Base-by-base conservation (phyloP, 2,888 invertebrate species). In the Empis stercorea region DNA sequence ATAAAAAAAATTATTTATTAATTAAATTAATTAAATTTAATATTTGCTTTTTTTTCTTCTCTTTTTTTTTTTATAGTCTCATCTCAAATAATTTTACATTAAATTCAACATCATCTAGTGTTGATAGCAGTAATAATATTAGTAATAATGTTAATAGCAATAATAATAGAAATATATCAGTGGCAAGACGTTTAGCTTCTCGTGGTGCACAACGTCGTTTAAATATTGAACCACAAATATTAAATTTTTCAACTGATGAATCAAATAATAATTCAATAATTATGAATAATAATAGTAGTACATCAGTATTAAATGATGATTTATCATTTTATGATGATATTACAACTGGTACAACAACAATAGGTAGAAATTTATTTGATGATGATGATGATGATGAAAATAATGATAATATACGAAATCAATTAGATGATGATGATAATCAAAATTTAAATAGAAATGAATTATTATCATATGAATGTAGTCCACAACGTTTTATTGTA, bases 21-120 rank as follows among this genome's bases (percentile, higher is more conserved):
- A 45, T 40, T 46, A 43, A 43, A 15, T 30, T 16, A 46, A 48
- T 42, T 1, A 23, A 10, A n/a, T n/a, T n/a, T n/a, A n/a, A n/a
- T n/a, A n/a, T n/a, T n/a, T n/a, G n/a, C n/a, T n/a, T n/a, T 30
- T 15, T 32, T 14, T 17, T 40, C 32, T 15, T 48, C 48, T 50
- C 39, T 57, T 9, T 61, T 54, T 52, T 63, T 71, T 2, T 43
- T 59, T 59, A 4, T 72, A 76, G 76, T 54, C 61, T 75, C 51
- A 73, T 75, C 52, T 73, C 75, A 0, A 74, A 74, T 42, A 73
- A 64, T 57, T 75, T 76, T 66, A 71, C 64, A 50, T 71, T 75
- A 20, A 73, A 74, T 61, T 73, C 75, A 30, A 49, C 47, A 30
- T 43, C 46, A 47, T 47, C 50, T n/a, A 48, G 44, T 45, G 45